Evolutionary conservation across 2,113 vertebrate genomes (phyloP).

Genomic region (Tachycineta bicolor): DNA sequence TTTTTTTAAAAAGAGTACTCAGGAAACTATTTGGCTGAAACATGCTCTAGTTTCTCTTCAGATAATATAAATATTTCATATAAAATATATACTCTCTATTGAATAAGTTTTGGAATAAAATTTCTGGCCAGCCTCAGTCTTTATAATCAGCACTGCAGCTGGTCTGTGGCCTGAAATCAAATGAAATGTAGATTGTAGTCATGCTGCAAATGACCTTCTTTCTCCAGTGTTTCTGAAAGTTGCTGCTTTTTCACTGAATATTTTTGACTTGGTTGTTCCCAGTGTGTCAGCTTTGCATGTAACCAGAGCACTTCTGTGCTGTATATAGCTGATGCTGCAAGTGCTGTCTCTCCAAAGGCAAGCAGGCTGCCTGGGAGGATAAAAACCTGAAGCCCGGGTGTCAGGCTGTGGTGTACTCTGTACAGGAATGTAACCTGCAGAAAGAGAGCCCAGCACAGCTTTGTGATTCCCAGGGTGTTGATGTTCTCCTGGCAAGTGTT

Average conservation of each 20-base stretch:
- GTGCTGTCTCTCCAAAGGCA: neutral
- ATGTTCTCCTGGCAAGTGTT: neutral
- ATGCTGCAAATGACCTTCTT: neutral
- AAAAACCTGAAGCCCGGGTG: fast-evolving
- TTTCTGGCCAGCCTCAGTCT: neutral
- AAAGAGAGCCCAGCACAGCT: neutral
- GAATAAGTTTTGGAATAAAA: neutral
- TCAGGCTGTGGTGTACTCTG: neutral
- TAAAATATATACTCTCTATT: neutral
- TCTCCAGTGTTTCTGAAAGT: neutral
- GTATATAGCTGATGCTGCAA: neutral
- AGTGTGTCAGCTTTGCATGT: neutral
- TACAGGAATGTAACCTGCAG: neutral
- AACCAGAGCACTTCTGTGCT: neutral
- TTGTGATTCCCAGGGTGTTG: neutral
- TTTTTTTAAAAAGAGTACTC: neutral
- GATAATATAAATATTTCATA: neutral
- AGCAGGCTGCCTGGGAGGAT: neutral
- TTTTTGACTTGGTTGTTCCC: neutral
- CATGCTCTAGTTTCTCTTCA: neutral
- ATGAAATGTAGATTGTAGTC: neutral
- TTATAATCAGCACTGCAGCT: neutral
- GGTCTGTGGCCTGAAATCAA: neutral
- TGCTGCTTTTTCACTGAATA: neutral
- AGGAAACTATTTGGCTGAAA: neutral